Base-by-base conservation (phyloP, 2,888 invertebrate species). In the Lasioglossum figueresi region DNA sequence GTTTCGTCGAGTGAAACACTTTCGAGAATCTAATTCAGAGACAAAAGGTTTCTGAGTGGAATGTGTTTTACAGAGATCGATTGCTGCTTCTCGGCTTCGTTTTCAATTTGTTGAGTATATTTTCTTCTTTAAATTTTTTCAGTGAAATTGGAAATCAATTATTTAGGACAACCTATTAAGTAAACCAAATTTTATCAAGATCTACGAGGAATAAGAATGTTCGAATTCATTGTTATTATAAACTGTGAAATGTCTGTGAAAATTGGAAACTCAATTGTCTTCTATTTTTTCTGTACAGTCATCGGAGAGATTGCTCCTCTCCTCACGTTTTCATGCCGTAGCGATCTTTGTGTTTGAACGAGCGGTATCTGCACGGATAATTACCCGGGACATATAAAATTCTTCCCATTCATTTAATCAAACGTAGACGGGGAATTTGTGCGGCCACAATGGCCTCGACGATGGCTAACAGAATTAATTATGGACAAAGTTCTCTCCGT, bases 381-480 rank as follows among this genome's bases (percentile, higher is more conserved):
- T 68, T 34, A 40, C 40, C 70, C 0, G 70, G n/a, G n/a, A 40
- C 12, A n/a, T 70, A 40, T 40, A 40, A 40, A 70, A 40, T 70
- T 40, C 37, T 70, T 40, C 40, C n/a, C 40, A 4, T 40, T 40
- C 70, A n/a, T 37, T 70, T 37, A 40, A 70, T 70, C 40, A 70
- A 70, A 70, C 70, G 40, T 70, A 23, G 37, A 40, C 70, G 12
- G 70, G 40, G 27, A 70, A 70, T 70, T 70, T 37, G n/a, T 40
- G 70, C 70, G n/a, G 37, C 70, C 37, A 40, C 70, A 70, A 70
- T 70, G 70, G 70, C 40, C 37, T 12, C 66, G 34, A 5, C 37
- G 23, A 70, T 40, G n/a, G 37, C 40, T 70, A 40, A 70, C 37
- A 37, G 37, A n/a, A 70, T 40, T 37, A 70, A 70, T 70, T 70